Conservation (phyloP, 2,888 invertebrate species). For the Amphipoea oculea region DNA sequence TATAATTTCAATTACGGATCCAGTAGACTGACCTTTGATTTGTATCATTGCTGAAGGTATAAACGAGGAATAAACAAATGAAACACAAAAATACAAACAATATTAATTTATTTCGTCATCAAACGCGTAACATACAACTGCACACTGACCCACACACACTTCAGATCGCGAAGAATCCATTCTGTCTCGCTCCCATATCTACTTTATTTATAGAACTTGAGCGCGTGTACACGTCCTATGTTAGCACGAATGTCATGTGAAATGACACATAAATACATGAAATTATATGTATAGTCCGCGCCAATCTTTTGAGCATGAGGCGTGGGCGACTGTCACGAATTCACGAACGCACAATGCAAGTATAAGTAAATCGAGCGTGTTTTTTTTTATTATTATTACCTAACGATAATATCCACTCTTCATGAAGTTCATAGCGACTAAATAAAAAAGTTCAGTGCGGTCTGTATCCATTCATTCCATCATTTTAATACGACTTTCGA, state of each 20-base stretch:
- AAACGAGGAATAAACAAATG: conserved; percentile 24
- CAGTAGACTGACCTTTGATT: no score
- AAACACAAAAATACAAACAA: conserved; percentile 74
- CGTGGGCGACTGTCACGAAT: conserved; percentile 10
- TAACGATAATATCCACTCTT: not conserved
- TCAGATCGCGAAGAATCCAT: conserved; percentile 74
- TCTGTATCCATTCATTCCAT: conserved; percentile 18
- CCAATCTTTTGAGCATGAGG: conserved; percentile 18
- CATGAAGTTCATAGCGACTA: no score
- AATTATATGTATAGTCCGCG: conserved; percentile 4
- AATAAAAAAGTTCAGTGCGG: not conserved
- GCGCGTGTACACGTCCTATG: conserved; percentile 23
- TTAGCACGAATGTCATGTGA: conserved; percentile 36
- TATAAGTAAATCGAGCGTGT: conserved; percentile 1
- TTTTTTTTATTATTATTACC: not conserved
- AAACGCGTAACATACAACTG: conserved; percentile 67
- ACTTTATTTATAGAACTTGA: conserved; percentile 51
- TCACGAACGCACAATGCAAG: not conserved
- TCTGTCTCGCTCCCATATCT: conserved; percentile 59
- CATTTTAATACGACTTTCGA: conserved; percentile 25
- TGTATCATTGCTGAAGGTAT: not conserved
- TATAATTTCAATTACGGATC: not conserved
- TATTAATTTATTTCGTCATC: conserved; percentile 79
- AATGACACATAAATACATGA: conserved; percentile 28
- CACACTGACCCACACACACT: conserved; percentile 70